Conservation (phyloP, 2,797 vertebrate species). For the Fistularia commersonii region DNA sequence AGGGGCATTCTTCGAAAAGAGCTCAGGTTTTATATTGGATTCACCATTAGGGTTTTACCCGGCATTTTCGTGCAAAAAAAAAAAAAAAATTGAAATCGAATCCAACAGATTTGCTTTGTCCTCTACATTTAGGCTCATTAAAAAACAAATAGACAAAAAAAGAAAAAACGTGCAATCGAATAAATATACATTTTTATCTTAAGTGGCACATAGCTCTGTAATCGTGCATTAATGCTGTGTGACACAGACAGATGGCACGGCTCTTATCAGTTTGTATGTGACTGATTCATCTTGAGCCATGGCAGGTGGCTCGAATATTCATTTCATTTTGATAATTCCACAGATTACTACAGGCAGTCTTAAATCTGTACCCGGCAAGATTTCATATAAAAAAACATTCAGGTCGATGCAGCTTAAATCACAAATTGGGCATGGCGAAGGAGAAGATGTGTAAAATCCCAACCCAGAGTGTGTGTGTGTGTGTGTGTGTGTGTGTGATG, state of each 20-base stretch:
- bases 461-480: conserved; percentile 8
- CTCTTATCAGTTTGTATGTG: conserved; percentile 55
- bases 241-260: conserved; percentile 71
- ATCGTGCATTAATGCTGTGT: conserved; percentile 55
- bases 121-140: conserved; percentile 3
- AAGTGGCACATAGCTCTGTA: conserved; percentile 39
- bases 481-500: conserved; percentile 10
- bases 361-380: conserved; percentile 42
- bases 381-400: conserved; percentile 44
- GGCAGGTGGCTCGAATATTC: conserved; percentile 76
- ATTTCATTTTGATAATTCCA: conserved; percentile 74
- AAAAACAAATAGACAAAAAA: not conserved
- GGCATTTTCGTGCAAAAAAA: not conserved
- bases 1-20: conserved; percentile 22
- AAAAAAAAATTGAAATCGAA: too few relatives aligned
- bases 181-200: conserved; percentile 16
- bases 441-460: conserved; percentile 3
- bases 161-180: not conserved
- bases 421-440: conserved; percentile 12
- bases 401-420: conserved; percentile 32
- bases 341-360: conserved; percentile 69
- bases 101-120: too few relatives aligned
- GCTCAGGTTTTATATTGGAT: not conserved
- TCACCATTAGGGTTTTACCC: not conserved
- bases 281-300: conserved; percentile 56